These are phyloP conservation scores for Uromys caudimaculatus DNA, from an alignment of 2,797 vertebrate species.

Conservation along the genomic window DNA sequence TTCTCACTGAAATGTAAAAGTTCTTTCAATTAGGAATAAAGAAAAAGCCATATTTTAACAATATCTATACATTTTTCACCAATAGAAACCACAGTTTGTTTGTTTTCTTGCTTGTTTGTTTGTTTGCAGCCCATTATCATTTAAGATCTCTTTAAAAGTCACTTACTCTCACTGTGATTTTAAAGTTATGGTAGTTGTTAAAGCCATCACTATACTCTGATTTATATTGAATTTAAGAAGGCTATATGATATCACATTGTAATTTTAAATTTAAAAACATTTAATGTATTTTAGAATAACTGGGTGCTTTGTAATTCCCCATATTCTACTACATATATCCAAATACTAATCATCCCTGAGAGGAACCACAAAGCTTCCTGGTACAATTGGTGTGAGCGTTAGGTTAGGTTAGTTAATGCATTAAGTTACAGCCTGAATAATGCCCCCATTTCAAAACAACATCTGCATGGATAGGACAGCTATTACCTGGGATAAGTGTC, in stretches of 20 bases:
- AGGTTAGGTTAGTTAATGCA: not conserved
- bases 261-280: constrained; percentile 26
- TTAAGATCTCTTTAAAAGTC: constrained; percentile 12
- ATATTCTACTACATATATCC: constrained; percentile 29
- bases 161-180: not conserved
- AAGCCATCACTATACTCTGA: not conserved
- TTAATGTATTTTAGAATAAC: constrained; percentile 2
- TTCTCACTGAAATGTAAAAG: not conserved
- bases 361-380: not conserved
- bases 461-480: not conserved
- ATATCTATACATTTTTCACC: not conserved
- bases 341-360: not conserved
- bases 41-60: not conserved
- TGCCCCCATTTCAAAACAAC: not conserved
- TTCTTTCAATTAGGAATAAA: constrained; percentile 41
- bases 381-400: not conserved
- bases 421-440: not conserved
- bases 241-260: not conserved
- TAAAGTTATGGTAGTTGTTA: constrained; percentile 47
- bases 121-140: not conserved
- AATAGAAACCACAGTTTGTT: not conserved
- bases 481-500: not conserved
- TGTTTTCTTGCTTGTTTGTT: not conserved
- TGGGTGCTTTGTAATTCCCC: constrained; percentile 1
- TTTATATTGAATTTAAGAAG: constrained; percentile 34